phyloP scores from a whole-genome alignment of 1,140 invertebrate species.

The Arion vulgaris region DNA sequence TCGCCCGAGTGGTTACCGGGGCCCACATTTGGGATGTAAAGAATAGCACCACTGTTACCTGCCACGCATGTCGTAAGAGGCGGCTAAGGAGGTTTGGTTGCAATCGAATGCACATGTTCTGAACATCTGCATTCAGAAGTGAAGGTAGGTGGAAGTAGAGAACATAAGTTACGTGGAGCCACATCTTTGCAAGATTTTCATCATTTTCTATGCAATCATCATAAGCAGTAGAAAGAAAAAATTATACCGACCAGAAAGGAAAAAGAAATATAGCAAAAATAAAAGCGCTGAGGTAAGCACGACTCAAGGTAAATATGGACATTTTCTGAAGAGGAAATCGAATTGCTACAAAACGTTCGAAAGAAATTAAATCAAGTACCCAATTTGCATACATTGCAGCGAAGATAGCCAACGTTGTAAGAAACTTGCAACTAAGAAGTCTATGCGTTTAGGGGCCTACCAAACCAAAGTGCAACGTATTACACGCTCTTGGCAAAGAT shows the following conservation, averaged over 20 bases:
- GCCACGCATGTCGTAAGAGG: no score
- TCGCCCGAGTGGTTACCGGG: no score
- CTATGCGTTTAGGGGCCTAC: no score
- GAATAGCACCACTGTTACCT: no score
- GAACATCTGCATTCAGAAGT: no score
- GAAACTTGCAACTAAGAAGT: conserved; percentile 13
- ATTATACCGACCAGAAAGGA: background rate
- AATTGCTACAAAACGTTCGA: conserved; percentile 54
- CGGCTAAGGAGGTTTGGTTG: no score
- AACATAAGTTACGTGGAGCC: background rate
- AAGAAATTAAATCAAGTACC: conserved; percentile 54
- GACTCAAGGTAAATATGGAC: conserved; percentile 20
- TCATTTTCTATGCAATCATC: background rate
- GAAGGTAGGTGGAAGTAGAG: conserved; percentile 12
- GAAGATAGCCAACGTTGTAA: conserved; percentile 45
- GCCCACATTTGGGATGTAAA: no score
- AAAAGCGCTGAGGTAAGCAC: conserved; percentile 27
- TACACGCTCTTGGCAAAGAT: no score
- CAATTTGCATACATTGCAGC: conserved; percentile 53
- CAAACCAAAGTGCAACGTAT: no score
- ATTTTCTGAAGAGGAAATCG: conserved; percentile 51
- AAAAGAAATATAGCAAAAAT: background rate
- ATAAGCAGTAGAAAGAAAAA: background rate
- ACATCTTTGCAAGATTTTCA: background rate
- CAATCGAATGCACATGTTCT: no score